Conservation (phyloP, 2,888 invertebrate species). For the Leucoma salicis region DNA sequence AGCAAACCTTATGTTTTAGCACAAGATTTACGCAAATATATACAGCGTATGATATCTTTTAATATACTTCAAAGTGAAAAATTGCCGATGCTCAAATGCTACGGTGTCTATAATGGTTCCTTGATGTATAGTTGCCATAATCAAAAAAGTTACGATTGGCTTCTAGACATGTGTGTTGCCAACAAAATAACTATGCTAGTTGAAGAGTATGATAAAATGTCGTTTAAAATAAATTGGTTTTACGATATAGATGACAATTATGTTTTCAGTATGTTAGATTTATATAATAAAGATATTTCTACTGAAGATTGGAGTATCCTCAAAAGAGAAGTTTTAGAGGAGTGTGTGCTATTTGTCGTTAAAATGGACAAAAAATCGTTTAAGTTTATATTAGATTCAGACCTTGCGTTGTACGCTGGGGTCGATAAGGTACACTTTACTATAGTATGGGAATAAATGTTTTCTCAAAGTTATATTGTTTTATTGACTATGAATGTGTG, state of each 20-base stretch:
- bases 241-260: constrained; percentile 29
- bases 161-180: constrained; percentile 27
- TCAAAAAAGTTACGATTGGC: constrained; percentile 36
- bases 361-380: constrained; percentile 45
- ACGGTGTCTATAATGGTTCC: constrained; percentile 48
- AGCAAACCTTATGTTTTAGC: neutral
- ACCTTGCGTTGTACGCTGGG: constrained; percentile 48
- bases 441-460: constrained; percentile 33
- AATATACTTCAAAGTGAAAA: constrained; percentile 29
- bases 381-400: constrained; percentile 37
- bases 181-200: constrained; percentile 19
- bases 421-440: constrained; percentile 49
- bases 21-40: constrained; percentile 1
- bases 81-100: constrained; percentile 51
- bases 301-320: constrained; percentile 44
- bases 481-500: no score
- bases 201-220: constrained; percentile 29
- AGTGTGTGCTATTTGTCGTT: constrained; percentile 29
- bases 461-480: neutral
- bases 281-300: constrained; percentile 43
- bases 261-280: constrained; percentile 42
- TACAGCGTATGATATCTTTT: constrained; percentile 26
- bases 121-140: constrained; percentile 52
- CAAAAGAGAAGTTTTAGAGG: constrained; percentile 14
- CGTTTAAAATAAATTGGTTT: constrained; percentile 35